Evolutionary conservation across 2,797 vertebrate genomes (phyloP).

Genomic region (Cuculus canorus): DNA sequence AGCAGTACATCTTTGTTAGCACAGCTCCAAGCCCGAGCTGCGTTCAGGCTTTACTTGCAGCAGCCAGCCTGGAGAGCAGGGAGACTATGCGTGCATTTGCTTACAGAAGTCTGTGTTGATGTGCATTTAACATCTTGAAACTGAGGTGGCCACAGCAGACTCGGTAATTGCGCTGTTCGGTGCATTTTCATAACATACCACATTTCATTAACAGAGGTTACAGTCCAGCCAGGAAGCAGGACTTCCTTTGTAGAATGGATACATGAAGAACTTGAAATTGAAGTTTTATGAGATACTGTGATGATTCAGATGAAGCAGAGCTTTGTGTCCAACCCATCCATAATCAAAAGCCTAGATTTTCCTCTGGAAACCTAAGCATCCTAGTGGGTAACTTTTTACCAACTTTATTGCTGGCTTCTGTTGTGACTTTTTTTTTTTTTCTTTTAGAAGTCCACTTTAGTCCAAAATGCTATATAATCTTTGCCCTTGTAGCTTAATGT

Average conservation of each 20-base stretch:
- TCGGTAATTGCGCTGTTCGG: neutral
- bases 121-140: neutral
- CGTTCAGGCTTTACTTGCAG: neutral
- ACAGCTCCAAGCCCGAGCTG: neutral
- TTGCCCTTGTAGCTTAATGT: neutral
- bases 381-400: neutral
- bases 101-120: neutral
- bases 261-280: neutral
- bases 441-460: neutral
- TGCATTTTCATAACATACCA: neutral
- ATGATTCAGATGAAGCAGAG: neutral
- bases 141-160: neutral
- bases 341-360: neutral
- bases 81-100: fast-evolving
- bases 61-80: neutral
- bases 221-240: neutral
- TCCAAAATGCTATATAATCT: neutral
- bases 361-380: neutral
- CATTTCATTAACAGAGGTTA: neutral
- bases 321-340: neutral
- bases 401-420: neutral
- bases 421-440: neutral
- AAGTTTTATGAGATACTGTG: neutral
- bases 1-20: neutral
- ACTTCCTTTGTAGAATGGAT: neutral